These are phyloP conservation scores for Salvelinus fontinalis DNA, from an alignment of 2,113 vertebrate species.

Conservation along the genomic window DNA sequence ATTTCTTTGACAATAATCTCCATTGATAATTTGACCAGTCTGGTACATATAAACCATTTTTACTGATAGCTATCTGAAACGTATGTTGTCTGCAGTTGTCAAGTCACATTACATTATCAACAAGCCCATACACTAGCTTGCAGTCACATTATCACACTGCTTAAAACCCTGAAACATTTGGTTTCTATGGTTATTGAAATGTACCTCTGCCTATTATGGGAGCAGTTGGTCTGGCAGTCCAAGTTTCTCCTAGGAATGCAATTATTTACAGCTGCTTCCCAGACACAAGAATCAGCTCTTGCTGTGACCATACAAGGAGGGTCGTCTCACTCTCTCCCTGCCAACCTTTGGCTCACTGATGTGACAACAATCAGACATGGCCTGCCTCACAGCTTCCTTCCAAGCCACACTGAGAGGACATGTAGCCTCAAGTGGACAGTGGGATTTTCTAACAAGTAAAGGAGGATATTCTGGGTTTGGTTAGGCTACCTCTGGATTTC, in stretches of 20 bases:
- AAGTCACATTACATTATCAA: background rate
- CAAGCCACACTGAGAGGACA: no score
- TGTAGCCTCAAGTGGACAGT: no score
- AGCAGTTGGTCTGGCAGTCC: background rate
- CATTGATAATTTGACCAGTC: no score
- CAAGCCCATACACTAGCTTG: background rate
- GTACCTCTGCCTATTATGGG: constrained; percentile 4
- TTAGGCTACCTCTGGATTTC: no score
- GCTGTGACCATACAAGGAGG: constrained; percentile 68
- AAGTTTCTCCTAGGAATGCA: constrained; percentile 56
- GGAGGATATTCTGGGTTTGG: no score
- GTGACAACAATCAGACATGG: background rate
- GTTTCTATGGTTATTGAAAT: background rate
- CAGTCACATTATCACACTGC: background rate
- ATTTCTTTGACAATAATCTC: background rate
- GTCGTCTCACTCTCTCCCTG: constrained; percentile 3
- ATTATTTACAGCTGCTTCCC: constrained; percentile 15
- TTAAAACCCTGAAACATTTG: background rate
- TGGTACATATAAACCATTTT: background rate
- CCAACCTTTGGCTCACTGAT: no score
- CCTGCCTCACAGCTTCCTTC: background rate
- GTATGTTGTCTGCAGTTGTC: background rate
- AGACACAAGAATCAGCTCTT: constrained; percentile 27
- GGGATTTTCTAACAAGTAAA: no score
- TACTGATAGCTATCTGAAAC: background rate